Base-by-base conservation (phyloP, 2,888 invertebrate genomes). In the Chouioia cunea region DNA sequence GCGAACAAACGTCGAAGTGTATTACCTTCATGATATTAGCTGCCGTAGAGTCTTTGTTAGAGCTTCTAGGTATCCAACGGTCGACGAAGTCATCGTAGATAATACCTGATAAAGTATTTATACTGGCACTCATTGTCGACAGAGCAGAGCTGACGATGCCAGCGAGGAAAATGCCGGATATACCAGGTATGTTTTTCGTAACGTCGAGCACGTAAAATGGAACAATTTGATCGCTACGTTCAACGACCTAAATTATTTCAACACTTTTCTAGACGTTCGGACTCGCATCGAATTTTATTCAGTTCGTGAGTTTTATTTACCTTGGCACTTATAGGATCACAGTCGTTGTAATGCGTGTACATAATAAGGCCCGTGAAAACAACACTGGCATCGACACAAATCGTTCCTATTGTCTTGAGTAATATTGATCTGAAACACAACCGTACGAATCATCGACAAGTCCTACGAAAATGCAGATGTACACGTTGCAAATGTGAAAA, bases 131-230 rank as follows among this genome's bases (percentile, higher is more conserved):
- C 80, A 91, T 88, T 54, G 91, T 89, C 57, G 91, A 90, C 27
- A 93, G 87, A 0, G 92, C 92, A 0, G 93, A 92, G 79, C 92
- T 91, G 76, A 93, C 92, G 52, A 93, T 88, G 23, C 93, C 91
- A 27, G 93, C 92, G 3, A 93, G 89, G 77, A 94, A 93, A 52
- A 93, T 87, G 2, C 93, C 93, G 27, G 93, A 90, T 59, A 93
- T 87, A 0, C 93, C 93, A 16, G 91, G 91, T 78, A 91, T 88
- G 80, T 89, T 86, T 2, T 87, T 86, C 0, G 92, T 88, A 15
- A 91, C 87, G 76, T 92, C 91, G 88, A 93, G 91, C 6, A 93
- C 89, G 78, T 91, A 93, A 77, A 90, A 90, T 0, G 93, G 93
- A 2, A 93, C 87, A n/a, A 92, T 83, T 89, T 92, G 87, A 67